Evolutionary conservation across 2,888 invertebrate species (phyloP).

Genomic region (Dolichopus griseipennis): DNA sequence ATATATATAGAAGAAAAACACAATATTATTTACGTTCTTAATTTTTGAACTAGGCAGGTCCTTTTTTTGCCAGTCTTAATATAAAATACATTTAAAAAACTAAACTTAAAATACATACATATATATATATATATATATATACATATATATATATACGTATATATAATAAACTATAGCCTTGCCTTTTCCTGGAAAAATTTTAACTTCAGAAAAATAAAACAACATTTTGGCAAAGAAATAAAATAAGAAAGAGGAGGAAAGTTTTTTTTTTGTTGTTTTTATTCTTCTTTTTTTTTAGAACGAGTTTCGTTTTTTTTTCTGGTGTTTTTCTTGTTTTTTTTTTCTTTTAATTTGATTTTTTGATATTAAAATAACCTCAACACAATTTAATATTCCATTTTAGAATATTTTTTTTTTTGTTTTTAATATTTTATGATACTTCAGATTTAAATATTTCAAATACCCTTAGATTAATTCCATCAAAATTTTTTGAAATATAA

Average conservation of each 20-base stretch:
- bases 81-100: background rate
- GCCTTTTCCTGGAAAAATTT: background rate
- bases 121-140: no score
- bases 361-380: no score
- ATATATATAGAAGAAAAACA: background rate
- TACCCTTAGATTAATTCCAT: no score
- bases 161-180: background rate
- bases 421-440: no score
- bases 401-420: no score
- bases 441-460: no score
- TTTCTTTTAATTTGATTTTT: no score
- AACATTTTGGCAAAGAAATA: background rate
- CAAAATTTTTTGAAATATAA: no score
- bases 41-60: background rate
- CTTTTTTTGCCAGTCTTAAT: background rate
- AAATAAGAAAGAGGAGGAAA: background rate
- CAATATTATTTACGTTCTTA: background rate
- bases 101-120: no score
- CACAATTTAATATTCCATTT: no score
- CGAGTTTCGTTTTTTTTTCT: background rate
- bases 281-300: background rate
- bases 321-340: no score
- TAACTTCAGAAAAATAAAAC: background rate
- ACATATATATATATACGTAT: background rate
- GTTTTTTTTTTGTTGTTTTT: background rate